These are phyloP conservation scores for Plestiodon gilberti DNA, from an alignment of 2,113 vertebrate species.

Conservation along the genomic window DNA sequence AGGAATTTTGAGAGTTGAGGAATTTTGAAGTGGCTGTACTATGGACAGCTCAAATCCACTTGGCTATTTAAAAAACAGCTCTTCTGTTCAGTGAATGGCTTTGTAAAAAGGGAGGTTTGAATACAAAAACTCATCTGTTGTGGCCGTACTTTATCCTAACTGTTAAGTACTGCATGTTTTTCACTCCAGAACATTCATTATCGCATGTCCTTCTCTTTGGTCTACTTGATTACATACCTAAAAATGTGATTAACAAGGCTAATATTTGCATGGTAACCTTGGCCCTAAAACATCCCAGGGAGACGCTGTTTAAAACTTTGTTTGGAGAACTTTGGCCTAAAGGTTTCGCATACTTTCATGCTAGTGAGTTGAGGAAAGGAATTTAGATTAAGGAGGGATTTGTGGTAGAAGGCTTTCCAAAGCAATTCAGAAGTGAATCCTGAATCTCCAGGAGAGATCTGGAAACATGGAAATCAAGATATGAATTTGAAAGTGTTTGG, in stretches of 20 bases:
- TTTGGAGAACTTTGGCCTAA: conserved; percentile 6
- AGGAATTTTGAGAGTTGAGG: background rate
- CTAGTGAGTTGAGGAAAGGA: background rate
- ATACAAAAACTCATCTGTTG: background rate
- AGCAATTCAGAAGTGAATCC: background rate
- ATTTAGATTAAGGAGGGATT: conserved; percentile 3
- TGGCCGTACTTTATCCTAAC: background rate
- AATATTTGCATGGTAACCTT: conserved; percentile 32
- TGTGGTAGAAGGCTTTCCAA: background rate
- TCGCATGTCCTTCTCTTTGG: conserved; percentile 19
- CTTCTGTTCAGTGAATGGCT: background rate
- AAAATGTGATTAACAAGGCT: conserved; percentile 24
- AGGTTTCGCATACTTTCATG: background rate
- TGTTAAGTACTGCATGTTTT: conserved; percentile 9
- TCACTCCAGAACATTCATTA: conserved; percentile 22
- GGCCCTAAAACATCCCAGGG: background rate
- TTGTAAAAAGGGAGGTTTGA: background rate
- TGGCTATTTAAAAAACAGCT: background rate
- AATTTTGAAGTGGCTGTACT: background rate
- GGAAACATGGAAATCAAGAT: too few relatives aligned
- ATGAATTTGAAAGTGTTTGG: background rate
- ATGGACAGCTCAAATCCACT: background rate
- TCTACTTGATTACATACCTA: conserved; percentile 27
- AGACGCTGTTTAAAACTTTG: background rate
- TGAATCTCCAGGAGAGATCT: background rate